Conservation (phyloP, 2,888 invertebrate genomes). For the Drosophila acutilabella region DNA sequence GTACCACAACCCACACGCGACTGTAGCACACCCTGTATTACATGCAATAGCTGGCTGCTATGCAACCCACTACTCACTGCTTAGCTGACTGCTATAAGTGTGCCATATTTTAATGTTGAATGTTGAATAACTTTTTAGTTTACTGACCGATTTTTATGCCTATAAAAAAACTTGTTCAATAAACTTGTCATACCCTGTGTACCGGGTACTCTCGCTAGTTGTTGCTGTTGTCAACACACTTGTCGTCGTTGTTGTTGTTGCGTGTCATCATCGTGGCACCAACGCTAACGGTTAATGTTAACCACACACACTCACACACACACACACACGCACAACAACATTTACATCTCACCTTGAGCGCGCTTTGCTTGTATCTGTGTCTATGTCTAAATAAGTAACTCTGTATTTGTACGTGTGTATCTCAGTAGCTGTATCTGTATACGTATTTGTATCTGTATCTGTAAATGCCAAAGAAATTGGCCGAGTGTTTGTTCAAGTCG, state of each 20-base stretch:
- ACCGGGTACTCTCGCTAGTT: neutral
- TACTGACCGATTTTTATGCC: too few relatives aligned
- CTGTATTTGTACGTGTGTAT: constrained; percentile 6
- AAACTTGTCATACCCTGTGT: neutral
- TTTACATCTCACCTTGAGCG: constrained; percentile 76
- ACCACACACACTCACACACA: constrained; percentile 34
- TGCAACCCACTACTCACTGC: too few relatives aligned
- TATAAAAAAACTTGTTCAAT: neutral
- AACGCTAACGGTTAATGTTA: constrained; percentile 68
- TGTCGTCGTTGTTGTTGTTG: constrained; percentile 21
- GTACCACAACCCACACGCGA: neutral
- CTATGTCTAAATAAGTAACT: neutral
- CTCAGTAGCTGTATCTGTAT: constrained; percentile 2
- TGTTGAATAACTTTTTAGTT: too few relatives aligned
- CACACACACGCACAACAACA: constrained; percentile 18
- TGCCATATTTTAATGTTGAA: too few relatives aligned
- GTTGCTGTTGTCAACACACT: constrained; percentile 18
- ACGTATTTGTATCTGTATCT: constrained; percentile 18
- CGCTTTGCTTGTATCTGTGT: constrained; percentile 18
- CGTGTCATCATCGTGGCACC: constrained; percentile 56
- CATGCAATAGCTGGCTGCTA: neutral
- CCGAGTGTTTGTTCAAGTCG: constrained; percentile 27
- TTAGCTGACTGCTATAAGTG: too few relatives aligned
- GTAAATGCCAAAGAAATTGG: constrained; percentile 53
- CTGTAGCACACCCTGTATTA: neutral